Evolutionary conservation across 2,113 vertebrate genomes (phyloP), one percentile per base, ranked within the genome.

Genomic region (Colaptes auratus): DNA sequence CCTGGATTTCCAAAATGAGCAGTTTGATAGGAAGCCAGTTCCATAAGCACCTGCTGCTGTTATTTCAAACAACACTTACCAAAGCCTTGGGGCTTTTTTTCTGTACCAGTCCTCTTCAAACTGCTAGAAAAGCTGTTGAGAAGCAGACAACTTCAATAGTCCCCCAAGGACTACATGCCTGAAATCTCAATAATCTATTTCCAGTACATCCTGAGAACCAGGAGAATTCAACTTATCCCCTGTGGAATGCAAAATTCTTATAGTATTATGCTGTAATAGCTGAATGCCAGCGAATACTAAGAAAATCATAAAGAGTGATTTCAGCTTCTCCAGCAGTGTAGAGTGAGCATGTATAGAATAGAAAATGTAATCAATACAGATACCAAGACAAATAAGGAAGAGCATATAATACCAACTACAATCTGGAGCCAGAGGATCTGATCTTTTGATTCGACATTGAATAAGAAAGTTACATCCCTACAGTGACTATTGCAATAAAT

Each of bases 351-450:
- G 61, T 65, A 66, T 56, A 67, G 52, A 48, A 59, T 30, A 75
- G 50, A 80, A 70, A 83, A 78, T 66, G 36, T 74, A 89, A 92
- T 89, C 90, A 91, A 78, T 93, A 89, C 17, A 58, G 76, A 35
- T 33, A 67, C 25, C 0, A 3, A 94, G 30, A 73, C 63, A 89
- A 70, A 72, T 50, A 86, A 59, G 21, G n/a, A 70, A 81, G 63
- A 72, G 63, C 53, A 31, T 85, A 20, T 56, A 84, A 74, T 53
- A 93, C 33, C 27, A 33, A 71, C 61, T 63, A 20, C 48, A 10
- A 27, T 60, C 63, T 90, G 50, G 36, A 81, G 76, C 20, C 48
- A 58, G 63, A 75, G 19, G 19, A 91, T 87, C 14, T 60, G 44
- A 70, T 69, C 52, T 73, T 78, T n/a, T 18, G 6, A 31, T 39